Evolutionary conservation across 2,797 vertebrate genomes (phyloP).

Genomic region (Labroides dimidiatus): DNA sequence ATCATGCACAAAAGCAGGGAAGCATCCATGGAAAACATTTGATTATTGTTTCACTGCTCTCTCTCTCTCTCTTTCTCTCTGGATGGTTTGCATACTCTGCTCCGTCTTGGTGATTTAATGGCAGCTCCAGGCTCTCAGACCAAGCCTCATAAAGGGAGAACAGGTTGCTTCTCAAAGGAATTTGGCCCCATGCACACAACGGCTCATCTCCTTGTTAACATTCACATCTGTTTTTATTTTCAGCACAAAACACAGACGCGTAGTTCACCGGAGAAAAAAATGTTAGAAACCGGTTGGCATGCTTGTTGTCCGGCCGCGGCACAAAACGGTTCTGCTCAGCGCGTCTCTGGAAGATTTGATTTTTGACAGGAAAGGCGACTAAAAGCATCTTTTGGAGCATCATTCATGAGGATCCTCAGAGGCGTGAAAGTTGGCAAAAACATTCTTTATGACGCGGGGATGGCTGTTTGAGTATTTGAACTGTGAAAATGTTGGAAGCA

Average conservation of each 20-base stretch:
- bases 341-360: background rate
- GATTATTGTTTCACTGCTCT: slow-evolving; percentile 15
- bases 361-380: background rate
- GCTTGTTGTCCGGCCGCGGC: background rate
- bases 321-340: background rate
- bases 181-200: slow-evolving; percentile 25
- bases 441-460: background rate
- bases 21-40: background rate
- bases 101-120: slow-evolving; percentile 30
- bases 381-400: background rate
- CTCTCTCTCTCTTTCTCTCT: slow-evolving; percentile 21
- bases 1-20: background rate
- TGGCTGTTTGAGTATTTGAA: background rate
- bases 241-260: slow-evolving; percentile 3
- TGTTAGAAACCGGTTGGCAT: slow-evolving; percentile 1
- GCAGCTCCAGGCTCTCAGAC: slow-evolving; percentile 28
- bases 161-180: slow-evolving; percentile 44
- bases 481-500: background rate
- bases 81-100: slow-evolving; percentile 18
- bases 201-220: slow-evolving; percentile 37
- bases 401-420: background rate
- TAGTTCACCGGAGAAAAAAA: slow-evolving; percentile 10
- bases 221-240: slow-evolving; percentile 57
- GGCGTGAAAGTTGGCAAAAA: background rate
- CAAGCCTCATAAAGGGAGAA: slow-evolving; percentile 26